Evolutionary conservation across 23 tunicate genomes (phyloP), one percentile per base, ranked within the genome.

Genomic region (Botrylloides violaceus): DNA sequence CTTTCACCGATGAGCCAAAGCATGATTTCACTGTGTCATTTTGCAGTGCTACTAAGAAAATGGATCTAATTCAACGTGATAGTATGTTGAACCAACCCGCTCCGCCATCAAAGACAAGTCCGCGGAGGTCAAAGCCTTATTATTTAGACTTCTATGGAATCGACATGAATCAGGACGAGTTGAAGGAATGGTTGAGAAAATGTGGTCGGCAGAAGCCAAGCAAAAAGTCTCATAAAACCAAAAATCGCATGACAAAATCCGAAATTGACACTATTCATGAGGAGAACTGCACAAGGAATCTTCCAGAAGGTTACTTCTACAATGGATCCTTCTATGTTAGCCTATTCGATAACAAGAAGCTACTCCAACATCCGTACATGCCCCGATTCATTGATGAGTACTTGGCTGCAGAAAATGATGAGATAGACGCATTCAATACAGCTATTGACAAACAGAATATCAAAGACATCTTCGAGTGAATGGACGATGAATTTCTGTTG

Each of bases 191-290:
- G 96, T 33, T 88, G 72, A 58, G 84, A 28, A 81, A 81, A 34
- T 58, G 96, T 72, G 96, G 96, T 3, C 71, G 88, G 0, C 96
- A 88, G 60, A 79, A 65, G 29, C 87, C 87, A 28, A 88, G 80
- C 74, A 71, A 71, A 65, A 88, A 88, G 57, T 57, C 63, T 26
- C 96, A 58, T 28, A 77, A 64, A 62, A 87, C 81, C 63, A 35
- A 63, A 28, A 30, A 60, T 58, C 70, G 53, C 65, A 43, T 88
- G 27, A 58, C 88, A 15, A 47, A 39, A 38, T 59, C 73, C 24
- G 96, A 88, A 50, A 39, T 71, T 15, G 65, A 88, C 32, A 72
- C 24, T 19, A 77, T 88, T 28, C 96, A 88, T 80, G 53, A 66
- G 24, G 55, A 33, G 21, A 85, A 82, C 61, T 55, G 61, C 28